Conservation (phyloP, 2,888 invertebrate species). For the Tenthredo amoena region DNA sequence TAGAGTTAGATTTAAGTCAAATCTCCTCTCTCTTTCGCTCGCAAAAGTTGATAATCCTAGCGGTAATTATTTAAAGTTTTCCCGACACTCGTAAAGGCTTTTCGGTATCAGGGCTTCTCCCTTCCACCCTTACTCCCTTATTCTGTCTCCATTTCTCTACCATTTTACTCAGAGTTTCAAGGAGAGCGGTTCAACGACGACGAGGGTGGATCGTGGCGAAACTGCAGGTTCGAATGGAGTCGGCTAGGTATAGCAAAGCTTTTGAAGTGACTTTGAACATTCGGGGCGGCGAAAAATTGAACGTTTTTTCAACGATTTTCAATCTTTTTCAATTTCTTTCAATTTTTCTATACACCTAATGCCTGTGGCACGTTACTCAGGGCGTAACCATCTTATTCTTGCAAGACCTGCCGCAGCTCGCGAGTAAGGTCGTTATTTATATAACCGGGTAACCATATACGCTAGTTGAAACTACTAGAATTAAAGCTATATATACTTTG, state of each 20-base stretch:
- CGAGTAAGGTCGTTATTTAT: constrained; percentile 26
- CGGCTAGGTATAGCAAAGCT: not conserved
- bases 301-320: not conserved
- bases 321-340: not conserved
- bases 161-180: constrained; percentile 15
- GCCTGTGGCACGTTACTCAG: not conserved
- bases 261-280: constrained; percentile 12
- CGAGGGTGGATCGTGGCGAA: not conserved
- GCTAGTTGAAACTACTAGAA: not conserved
- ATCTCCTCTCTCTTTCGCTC: constrained; percentile 46
- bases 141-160: constrained; percentile 6
- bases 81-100: constrained; percentile 55
- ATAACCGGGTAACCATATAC: constrained; percentile 32
- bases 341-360: not conserved
- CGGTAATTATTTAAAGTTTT: constrained; percentile 72
- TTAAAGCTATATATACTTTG: constrained; percentile 47
- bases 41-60: constrained; percentile 67
- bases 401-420: not conserved
- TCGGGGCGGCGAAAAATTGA: not conserved
- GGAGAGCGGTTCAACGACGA: constrained; percentile 28
- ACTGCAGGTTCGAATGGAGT: constrained; percentile 1
- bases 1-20: constrained; percentile 56
- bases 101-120: not conserved
- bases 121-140: not conserved
- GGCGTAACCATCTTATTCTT: not conserved